phyloP scores from a whole-genome alignment of 1,140 invertebrate genomes.

The Drosophila simulans region DNA sequence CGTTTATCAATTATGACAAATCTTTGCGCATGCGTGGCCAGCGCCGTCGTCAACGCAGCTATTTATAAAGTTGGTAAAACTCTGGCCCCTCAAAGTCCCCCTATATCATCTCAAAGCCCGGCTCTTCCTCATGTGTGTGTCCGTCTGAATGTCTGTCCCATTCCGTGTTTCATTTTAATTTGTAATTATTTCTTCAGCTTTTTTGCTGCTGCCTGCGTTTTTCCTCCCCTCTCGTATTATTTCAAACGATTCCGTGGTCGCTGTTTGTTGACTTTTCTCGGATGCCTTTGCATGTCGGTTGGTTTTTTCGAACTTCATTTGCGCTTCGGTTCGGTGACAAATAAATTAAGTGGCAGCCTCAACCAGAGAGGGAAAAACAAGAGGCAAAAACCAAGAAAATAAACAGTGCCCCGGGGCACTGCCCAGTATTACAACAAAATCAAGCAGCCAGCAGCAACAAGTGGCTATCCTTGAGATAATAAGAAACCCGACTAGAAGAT shows the following conservation, averaged over 20 bases:
- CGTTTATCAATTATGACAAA: conserved; percentile 84
- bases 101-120: conserved; percentile 6
- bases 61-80: conserved; percentile 70
- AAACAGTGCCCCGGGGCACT: conserved; percentile 45
- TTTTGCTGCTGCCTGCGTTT: conserved; percentile 41
- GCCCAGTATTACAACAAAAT: conserved; percentile 51
- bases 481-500: background rate
- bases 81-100: background rate
- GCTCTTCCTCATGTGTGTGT: conserved; percentile 22
- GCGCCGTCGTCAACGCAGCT: conserved; percentile 62
- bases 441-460: conserved; percentile 19
- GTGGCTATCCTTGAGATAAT: background rate
- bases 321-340: conserved; percentile 80
- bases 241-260: conserved; percentile 60
- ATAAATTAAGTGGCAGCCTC: conserved; percentile 74
- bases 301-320: conserved; percentile 76
- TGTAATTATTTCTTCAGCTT: conserved; percentile 78
- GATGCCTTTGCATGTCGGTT: conserved; percentile 42
- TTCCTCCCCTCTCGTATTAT: conserved; percentile 49
- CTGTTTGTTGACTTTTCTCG: conserved; percentile 24
- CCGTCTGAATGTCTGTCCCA: conserved; percentile 31
- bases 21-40: conserved; percentile 84
- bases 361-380: conserved; percentile 31
- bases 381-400: conserved; percentile 36
- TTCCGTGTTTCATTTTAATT: conserved; percentile 82